Percentiles rank a stretch among this genome's conserved stretches.
Evolutionary conservation across 2,113 vertebrate genomes (phyloP).

Genomic region (Pantherophis guttatus): DNA sequence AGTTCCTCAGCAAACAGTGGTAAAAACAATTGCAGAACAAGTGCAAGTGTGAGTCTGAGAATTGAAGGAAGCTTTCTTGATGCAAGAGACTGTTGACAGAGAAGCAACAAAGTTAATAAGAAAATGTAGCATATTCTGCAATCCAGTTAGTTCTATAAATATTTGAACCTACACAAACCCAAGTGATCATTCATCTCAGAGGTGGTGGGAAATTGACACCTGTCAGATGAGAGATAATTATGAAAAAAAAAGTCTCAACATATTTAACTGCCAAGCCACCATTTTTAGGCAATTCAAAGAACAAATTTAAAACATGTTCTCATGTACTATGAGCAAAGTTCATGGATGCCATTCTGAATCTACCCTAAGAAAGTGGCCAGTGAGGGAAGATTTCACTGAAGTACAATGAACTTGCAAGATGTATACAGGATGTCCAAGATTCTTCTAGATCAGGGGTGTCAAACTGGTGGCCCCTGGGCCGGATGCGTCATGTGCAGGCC

Average conservation of each 20-base stretch:
- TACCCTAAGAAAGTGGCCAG: not conserved
- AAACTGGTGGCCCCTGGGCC: too few relatives aligned
- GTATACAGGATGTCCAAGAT: not conserved
- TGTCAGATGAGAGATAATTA: not conserved
- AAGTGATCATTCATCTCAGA: not conserved
- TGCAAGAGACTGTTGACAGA: not conserved
- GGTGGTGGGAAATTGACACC: too few relatives aligned
- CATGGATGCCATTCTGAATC: not conserved
- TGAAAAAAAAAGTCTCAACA: not conserved
- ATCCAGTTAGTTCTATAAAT: not conserved
- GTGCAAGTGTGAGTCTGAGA: not conserved
- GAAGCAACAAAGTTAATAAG: not conserved
- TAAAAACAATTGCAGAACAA: not conserved
- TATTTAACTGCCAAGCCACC: not conserved
- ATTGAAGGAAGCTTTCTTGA: not conserved
- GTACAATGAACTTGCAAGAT: not conserved
- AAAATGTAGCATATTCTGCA: not conserved
- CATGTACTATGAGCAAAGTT: not conserved
- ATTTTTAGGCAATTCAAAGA: not conserved
- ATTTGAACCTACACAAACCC: not conserved
- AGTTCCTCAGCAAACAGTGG: not conserved
- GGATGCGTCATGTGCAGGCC: too few relatives aligned
- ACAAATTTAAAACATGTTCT: not conserved
- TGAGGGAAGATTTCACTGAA: not conserved
- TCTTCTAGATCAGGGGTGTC: not conserved